Evolutionary conservation across 2,888 invertebrate species (phyloP).

Genomic region (Xestia ashworthii): DNA sequence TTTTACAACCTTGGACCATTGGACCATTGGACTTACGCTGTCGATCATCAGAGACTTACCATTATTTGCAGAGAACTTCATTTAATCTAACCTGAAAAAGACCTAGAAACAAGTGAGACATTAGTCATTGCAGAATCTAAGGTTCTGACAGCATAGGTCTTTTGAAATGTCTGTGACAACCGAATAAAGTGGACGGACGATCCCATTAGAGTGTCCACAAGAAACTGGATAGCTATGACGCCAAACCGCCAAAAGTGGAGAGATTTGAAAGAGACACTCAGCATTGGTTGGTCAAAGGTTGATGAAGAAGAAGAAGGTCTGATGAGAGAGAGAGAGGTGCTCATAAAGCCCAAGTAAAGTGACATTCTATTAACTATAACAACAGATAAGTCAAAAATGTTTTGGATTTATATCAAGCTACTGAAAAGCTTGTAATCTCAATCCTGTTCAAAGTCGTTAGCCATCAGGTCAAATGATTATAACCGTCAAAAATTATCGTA

Average conservation of each 20-base stretch:
- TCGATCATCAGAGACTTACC: background rate
- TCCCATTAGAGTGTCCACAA: too few relatives aligned
- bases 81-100: background rate
- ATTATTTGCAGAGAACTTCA: background rate
- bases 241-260: too few relatives aligned
- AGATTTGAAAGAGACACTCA: too few relatives aligned
- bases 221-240: too few relatives aligned
- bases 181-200: too few relatives aligned
- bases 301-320: background rate
- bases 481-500: background rate
- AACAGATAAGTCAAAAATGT: background rate
- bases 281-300: too few relatives aligned
- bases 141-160: background rate
- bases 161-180: background rate
- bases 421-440: background rate
- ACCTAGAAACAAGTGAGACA: background rate
- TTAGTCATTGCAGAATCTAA: background rate
- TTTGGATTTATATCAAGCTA: background rate
- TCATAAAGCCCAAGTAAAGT: background rate
- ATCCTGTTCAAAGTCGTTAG: background rate
- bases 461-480: background rate
- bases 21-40: background rate
- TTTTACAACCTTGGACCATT: too few relatives aligned
- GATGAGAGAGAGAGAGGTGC: background rate
- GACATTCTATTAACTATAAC: background rate